A percentile compares a stretch with the other conserved stretches of the same genome.
These are phyloP conservation scores for Lepeophtheirus nordmannii DNA, from an alignment of 2,888 invertebrate species.

Conservation along the genomic window DNA sequence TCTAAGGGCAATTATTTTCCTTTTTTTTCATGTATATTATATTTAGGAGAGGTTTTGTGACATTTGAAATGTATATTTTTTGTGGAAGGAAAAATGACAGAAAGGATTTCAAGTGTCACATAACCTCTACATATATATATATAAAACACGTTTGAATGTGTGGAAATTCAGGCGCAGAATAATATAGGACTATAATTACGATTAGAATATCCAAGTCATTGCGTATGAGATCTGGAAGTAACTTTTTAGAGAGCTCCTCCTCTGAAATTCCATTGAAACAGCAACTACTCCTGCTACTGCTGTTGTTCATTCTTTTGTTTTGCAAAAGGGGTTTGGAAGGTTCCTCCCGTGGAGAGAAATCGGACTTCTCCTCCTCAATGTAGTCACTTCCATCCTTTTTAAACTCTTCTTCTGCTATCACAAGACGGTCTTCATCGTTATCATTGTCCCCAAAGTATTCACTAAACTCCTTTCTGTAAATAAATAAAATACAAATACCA, in stretches of 20 bases:
- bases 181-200: too few species aligned
- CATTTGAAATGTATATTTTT: too few species aligned
- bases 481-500: background rate
- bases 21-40: too few species aligned
- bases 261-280: conserved; percentile 91
- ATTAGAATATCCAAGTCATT: conserved; percentile 92
- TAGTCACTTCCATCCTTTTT: background rate
- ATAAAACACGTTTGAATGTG: too few species aligned
- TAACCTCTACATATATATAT: too few species aligned
- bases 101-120: too few species aligned
- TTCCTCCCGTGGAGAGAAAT: background rate
- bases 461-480: conserved; percentile 19
- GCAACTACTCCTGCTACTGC: conserved; percentile 51
- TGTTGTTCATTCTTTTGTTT: conserved; percentile 52
- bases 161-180: too few species aligned
- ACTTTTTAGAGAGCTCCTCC: conserved; percentile 82
- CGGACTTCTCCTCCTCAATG: conserved; percentile 1
- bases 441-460: conserved; percentile 1
- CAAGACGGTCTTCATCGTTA: conserved; percentile 15
- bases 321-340: conserved; percentile 10
- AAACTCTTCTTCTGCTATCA: conserved; percentile 18
- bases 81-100: too few species aligned
- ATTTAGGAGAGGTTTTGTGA: too few species aligned
- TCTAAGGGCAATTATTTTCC: too few species aligned
- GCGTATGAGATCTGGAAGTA: conserved; percentile 82